Evolutionary conservation across 2,888 invertebrate species (phyloP), one percentile per base, ranked within the genome.

Genomic region (Drosophila parthenogenetica): DNA sequence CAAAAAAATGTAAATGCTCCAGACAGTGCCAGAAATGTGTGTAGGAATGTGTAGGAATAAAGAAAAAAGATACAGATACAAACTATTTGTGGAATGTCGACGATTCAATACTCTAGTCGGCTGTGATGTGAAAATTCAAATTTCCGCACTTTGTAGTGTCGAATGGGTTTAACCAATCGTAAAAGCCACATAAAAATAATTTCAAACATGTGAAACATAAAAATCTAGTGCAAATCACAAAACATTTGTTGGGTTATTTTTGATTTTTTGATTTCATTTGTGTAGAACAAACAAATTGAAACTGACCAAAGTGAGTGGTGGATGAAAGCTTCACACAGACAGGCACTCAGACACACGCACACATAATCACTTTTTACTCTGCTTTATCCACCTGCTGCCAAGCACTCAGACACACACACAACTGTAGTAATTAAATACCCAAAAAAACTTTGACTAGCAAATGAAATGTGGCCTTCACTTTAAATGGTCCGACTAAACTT

Each of bases 221-320:
- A 81, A 83, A 81, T 76, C 67, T 72, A 85, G 79, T 79, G 66
- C 37, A 39, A 60, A 73, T 69, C 62, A 73, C 64, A 64, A 69
- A 78, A 80, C 86, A 85, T 87, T 85, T 85, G 86, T 76, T 72
- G 71, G 69, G 71, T 76, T 54, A 76, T 87, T 89, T 87, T 85
- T 87, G 85, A 89, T 85, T 87, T 81, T 82, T 73, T 49, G 51
- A 71, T 55, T 68, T 69, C 62, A 69, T 69, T 66, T 25, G 11
- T 35, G 35, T 13, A 35, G 32, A 8, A 37, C 25, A 67, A 67
- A 62, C 64, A 72, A 86, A 88, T 80, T 80, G 81, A 80, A 84
- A 86, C 68, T 73, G 73, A 53, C 57, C 73, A 73, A 65, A 40
- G 51, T 19, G 42, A 45, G 49, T 83, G 83, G 77, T 67, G 61